Percentiles rank a stretch among this genome's conserved stretches.
Conservation (phyloP, 1,140 invertebrate genomes). For the Phocides pigmalion region DNA sequence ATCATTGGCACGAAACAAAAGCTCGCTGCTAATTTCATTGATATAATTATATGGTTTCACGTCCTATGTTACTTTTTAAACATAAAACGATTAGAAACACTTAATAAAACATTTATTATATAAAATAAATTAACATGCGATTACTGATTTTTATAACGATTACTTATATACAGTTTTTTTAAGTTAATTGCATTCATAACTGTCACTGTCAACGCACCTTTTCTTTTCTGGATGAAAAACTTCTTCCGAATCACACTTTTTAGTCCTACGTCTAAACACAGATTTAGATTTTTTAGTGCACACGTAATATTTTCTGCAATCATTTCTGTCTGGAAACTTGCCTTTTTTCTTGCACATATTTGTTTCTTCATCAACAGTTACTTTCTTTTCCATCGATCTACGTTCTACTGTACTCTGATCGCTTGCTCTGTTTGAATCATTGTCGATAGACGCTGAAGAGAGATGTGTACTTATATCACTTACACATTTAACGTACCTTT, state of each 20-base stretch:
- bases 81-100: too few relatives aligned
- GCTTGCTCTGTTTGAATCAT: constrained; percentile 41
- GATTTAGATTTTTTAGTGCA: constrained; percentile 57
- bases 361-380: constrained; percentile 31
- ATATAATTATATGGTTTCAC: too few relatives aligned
- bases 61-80: too few relatives aligned
- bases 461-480: constrained; percentile 29
- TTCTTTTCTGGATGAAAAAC: constrained; percentile 65
- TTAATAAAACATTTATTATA: too few relatives aligned
- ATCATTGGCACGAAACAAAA: too few relatives aligned
- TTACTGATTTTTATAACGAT: not conserved
- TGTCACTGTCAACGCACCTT: constrained; percentile 65
- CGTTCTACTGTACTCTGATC: constrained; percentile 40
- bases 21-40: too few relatives aligned
- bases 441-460: constrained; percentile 37
- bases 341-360: constrained; percentile 59
- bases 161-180: too few relatives aligned
- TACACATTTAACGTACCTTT: constrained; percentile 48
- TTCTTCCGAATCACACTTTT: constrained; percentile 63
- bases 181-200: constrained; percentile 56
- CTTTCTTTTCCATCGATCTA: constrained; percentile 30
- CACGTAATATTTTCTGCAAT: constrained; percentile 67
- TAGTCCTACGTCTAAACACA: constrained; percentile 53
- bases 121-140: not conserved
- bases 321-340: constrained; percentile 55